These are phyloP conservation scores for Opisthograptis luteolata DNA, from an alignment of 2,888 invertebrate genomes.

Conservation along the genomic window DNA sequence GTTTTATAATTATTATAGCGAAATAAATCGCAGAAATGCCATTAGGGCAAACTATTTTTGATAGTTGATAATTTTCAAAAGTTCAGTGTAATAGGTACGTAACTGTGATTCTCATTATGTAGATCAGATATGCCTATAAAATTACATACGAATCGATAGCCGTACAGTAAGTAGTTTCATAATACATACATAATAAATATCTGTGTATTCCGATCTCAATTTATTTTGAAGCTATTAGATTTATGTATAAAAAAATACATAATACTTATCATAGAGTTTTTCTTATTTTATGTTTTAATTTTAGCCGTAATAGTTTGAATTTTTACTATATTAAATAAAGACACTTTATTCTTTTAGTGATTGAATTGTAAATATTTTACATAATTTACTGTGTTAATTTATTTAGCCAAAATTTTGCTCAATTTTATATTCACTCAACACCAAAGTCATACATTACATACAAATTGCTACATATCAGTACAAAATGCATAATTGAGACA, in stretches of 20 bases:
- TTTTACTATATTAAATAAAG: conserved; percentile 74
- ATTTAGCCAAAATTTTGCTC: conserved; percentile 83
- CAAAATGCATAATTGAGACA: conserved; percentile 76
- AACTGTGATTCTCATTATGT: conserved; percentile 26
- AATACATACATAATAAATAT: conserved; percentile 50
- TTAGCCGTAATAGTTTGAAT: conserved; percentile 50
- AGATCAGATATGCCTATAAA: conserved; percentile 16
- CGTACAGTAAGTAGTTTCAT: conserved; percentile 44
- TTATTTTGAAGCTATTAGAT: conserved; percentile 81
- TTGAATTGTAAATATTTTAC: conserved; percentile 64
- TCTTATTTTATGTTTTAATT: conserved; percentile 62
- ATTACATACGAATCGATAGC: conserved; percentile 1
- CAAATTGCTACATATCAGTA: conserved; percentile 75
- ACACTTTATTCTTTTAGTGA: conserved; percentile 73
- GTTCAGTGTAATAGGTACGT: conserved; percentile 8
- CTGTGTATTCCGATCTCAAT: conserved; percentile 76
- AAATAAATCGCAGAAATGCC: conserved; percentile 25
- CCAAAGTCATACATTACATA: conserved; percentile 83
- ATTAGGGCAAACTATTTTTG: conserved; percentile 33
- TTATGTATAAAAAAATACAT: conserved; percentile 55
- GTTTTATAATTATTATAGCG: conserved; percentile 15
- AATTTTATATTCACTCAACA: conserved; percentile 81
- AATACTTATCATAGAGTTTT: conserved; percentile 53
- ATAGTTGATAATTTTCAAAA: conserved; percentile 33
- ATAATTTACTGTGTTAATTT: conserved; percentile 65